Base-by-base conservation (phyloP, 2,797 vertebrate species). In the Sebastes taczanowskii region DNA sequence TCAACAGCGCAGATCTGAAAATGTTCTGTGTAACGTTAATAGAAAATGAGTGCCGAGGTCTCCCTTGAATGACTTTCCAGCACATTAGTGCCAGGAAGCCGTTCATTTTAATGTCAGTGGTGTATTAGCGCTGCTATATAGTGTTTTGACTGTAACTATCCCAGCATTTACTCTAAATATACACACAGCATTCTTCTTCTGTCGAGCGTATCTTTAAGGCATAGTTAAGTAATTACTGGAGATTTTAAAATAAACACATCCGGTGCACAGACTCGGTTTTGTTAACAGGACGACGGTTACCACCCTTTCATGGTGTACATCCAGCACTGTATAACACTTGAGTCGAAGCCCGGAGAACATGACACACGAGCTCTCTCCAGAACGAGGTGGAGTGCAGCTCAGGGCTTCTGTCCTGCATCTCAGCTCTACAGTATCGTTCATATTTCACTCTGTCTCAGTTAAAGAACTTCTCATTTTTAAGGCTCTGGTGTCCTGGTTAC, bases 231-330 rank as follows among this genome's bases (percentile, higher is more conserved):
- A 93, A 95, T 94, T 94, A 91, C 90, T 87, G 78, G 42, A 82
- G 88, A 83, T 91, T 93, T 88, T 93, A 86, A 94, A 94, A 93
- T 93, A 94, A 95, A 94, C 93, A 93, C 84, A 87, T 91, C 84
- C 89, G 77, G 85, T 88, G 82, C 77, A 84, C 85, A 90, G 88
- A 62, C 87, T 81, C 22, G 4, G 83, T 78, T 93, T 86, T 92
- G 90, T 91, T 91, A 89, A 85, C 83, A 90, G 81, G 84, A 86
- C 59, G 29, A 81, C 62, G 62, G 82, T 85, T 87, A 87, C 83
- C 88, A 84, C 86, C 85, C 80, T 84, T 90, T 87, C 82, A 86
- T 83, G 75, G 81, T 87, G 87, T 82, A 84, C 55, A 85, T 83
- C 81, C 72, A 83, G 77, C 75, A 56, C 85, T 90, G 85, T 88